These are phyloP conservation scores for Sphenopsis melanotis DNA, from an alignment of 2,797 vertebrate genomes.

Conservation along the genomic window DNA sequence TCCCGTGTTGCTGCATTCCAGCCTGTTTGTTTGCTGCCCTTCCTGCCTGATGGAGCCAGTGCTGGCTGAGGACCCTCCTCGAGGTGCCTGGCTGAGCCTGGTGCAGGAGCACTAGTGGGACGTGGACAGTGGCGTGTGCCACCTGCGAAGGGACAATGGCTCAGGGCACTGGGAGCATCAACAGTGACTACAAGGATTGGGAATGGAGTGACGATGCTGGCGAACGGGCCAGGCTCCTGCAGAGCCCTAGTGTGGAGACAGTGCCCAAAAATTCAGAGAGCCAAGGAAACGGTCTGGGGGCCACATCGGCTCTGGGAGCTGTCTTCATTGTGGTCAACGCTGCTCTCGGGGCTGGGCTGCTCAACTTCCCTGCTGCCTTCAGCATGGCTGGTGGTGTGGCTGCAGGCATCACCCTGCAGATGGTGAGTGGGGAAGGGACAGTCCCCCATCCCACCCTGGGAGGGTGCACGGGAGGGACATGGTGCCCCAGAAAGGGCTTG, in stretches of 20 bases:
- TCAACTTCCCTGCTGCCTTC: conserved; percentile 97
- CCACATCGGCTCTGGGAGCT: conserved; percentile 82
- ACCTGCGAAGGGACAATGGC: conserved; percentile 43
- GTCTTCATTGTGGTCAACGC: conserved; percentile 97
- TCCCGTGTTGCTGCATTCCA: neutral
- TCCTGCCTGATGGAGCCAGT: neutral
- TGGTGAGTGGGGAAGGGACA: conserved; percentile 74
- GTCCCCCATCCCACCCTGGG: neutral
- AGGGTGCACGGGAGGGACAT: accelerated
- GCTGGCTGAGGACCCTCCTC: neutral
- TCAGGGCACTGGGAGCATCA: conserved; percentile 79
- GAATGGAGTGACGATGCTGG: conserved; percentile 81
- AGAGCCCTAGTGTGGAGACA: conserved; percentile 87
- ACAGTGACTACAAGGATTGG: conserved; percentile 84
- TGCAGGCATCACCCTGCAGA: conserved; percentile 85
- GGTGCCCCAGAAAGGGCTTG: neutral
- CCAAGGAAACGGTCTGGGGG: conserved; percentile 10
- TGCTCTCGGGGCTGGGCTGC: conserved; percentile 91
- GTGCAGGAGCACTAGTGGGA: neutral
- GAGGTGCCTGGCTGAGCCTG: accelerated
- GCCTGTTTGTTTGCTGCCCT: neutral
- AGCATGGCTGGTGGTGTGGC: conserved; percentile 88
- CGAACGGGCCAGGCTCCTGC: conserved; percentile 88
- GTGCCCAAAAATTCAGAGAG: conserved; percentile 54
- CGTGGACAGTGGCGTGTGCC: neutral